Percentiles rank a stretch among this genome's conserved stretches.
These are phyloP conservation scores for Hapalemur alaotrensis DNA, from an alignment of 2,797 vertebrate species.

Conservation along the genomic window DNA sequence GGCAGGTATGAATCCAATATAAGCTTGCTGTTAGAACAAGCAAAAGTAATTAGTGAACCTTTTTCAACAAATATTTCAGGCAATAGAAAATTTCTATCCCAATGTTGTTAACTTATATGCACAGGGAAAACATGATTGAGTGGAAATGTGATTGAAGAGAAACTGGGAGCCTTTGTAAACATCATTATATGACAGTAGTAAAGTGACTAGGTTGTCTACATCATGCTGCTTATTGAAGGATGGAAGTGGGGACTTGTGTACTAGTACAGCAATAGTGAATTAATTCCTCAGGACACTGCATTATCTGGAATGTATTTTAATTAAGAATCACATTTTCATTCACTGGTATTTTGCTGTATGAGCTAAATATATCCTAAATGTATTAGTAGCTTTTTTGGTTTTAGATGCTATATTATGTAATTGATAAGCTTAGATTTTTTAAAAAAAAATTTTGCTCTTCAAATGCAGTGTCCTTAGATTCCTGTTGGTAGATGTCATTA, in stretches of 20 bases:
- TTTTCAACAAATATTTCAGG: not conserved
- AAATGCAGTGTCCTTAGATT: not conserved
- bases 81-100: not conserved
- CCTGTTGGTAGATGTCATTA: not conserved
- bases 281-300: not conserved
- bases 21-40: not conserved
- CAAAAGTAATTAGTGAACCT: not conserved
- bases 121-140: not conserved
- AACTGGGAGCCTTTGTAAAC: not conserved
- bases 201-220: not conserved
- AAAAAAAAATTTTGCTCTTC: not conserved
- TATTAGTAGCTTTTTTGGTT: not conserved
- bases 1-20: not conserved
- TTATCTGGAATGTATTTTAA: not conserved
- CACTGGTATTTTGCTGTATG: not conserved
- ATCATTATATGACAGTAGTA: not conserved
- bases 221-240: not conserved
- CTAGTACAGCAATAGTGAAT: not conserved
- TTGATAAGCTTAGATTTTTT: not conserved
- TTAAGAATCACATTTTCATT: slow-evolving; percentile 11
- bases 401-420: not conserved
- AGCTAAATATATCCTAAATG: not conserved
- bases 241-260: not conserved
- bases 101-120: not conserved
- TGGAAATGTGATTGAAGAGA: not conserved